A percentile compares a stretch with the other conserved stretches of the same genome.
These are phyloP conservation scores for Ictidomys tridecemlineatus DNA, from an alignment of 2,113 vertebrate species.

Conservation along the genomic window DNA sequence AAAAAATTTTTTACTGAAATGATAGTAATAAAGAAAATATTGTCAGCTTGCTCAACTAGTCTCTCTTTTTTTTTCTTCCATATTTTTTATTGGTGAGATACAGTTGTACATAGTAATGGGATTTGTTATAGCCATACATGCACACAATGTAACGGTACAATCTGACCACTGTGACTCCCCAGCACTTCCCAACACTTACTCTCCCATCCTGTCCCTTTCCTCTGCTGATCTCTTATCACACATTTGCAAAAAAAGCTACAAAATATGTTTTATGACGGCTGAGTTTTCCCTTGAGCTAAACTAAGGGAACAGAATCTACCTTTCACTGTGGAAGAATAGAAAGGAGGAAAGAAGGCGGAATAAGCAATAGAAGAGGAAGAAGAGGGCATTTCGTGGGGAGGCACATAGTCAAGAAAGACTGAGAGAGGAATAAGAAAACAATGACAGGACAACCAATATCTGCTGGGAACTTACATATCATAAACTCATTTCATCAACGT, in stretches of 20 bases:
- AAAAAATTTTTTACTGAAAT: not conserved
- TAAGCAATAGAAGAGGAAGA: rapidly evolving
- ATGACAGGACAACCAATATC: not conserved
- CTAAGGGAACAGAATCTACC: not conserved
- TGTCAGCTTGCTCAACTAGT: not conserved
- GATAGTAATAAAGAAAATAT: not conserved
- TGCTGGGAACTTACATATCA: not conserved
- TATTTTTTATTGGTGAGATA: too few relatives aligned
- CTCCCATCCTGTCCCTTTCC: too few relatives aligned
- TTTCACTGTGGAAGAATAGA: not conserved
- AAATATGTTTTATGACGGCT: not conserved
- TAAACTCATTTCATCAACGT: not conserved
- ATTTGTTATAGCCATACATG: too few relatives aligned
- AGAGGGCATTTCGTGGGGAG: not conserved
- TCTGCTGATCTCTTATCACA: not conserved
- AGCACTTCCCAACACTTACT: too few relatives aligned
- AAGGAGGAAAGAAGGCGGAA: not conserved
- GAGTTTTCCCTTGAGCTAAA: not conserved
- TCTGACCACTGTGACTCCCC: too few relatives aligned
- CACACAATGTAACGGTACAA: too few relatives aligned
- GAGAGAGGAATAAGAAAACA: not conserved
- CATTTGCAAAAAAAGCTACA: not conserved
- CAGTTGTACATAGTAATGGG: too few relatives aligned
- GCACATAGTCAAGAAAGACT: not conserved
- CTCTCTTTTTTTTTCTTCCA: too few relatives aligned